phyloP scores from a whole-genome alignment of 2,797 vertebrate species.

The Typhlichthys subterraneus region DNA sequence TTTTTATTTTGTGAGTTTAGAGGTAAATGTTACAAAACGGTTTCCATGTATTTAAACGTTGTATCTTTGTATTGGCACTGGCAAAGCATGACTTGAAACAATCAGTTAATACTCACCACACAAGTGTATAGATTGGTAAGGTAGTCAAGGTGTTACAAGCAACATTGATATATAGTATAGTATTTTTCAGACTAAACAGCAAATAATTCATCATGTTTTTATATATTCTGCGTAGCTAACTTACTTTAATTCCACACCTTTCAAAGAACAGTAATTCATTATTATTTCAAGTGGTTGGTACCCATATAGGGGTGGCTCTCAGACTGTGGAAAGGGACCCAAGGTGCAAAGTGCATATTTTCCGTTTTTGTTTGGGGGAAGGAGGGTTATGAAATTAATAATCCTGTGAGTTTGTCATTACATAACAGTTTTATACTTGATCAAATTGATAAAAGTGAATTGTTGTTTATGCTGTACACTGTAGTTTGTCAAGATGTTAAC shows the following conservation, averaged over 20 bases:
- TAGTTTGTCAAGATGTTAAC: too few relatives aligned
- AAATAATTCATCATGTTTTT: constrained; percentile 40
- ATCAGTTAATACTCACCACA: constrained; percentile 36
- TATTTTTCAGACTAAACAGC: constrained; percentile 37
- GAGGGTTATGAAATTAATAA: too few relatives aligned
- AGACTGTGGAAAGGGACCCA: too few relatives aligned
- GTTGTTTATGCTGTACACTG: too few relatives aligned
- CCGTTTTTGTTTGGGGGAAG: too few relatives aligned
- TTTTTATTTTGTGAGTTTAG: constrained; percentile 61
- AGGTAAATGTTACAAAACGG: constrained; percentile 66
- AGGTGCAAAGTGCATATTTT: too few relatives aligned
- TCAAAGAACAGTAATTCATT: constrained; percentile 26
- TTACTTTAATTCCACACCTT: constrained; percentile 16
- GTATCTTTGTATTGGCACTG: constrained; percentile 29
- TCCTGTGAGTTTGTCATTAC: too few relatives aligned
- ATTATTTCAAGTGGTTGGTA: constrained; percentile 26
- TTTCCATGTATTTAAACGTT: constrained; percentile 26
- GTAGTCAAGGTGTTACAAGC: constrained; percentile 37
- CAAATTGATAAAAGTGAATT: too few relatives aligned
- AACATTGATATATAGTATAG: constrained; percentile 38
- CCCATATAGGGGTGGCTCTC: not conserved
- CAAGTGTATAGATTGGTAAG: constrained; percentile 41
- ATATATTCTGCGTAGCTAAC: constrained; percentile 21
- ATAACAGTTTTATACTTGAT: too few relatives aligned
- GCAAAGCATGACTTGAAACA: constrained; percentile 53